Conservation (phyloP, 2,888 invertebrate species). For the Tricholauxania praeusta region DNA sequence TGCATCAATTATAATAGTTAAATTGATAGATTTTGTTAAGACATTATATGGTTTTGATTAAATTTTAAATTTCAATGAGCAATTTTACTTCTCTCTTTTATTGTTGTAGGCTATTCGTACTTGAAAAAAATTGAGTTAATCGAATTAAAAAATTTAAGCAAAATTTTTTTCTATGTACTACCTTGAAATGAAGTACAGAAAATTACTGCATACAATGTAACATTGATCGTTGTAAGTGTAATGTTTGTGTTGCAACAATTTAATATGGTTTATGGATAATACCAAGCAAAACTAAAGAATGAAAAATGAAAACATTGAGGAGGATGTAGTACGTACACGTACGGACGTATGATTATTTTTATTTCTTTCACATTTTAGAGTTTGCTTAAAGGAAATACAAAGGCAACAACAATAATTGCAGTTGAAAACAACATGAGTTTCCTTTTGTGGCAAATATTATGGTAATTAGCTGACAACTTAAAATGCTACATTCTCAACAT, state of each 20-base stretch:
- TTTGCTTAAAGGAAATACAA: neutral
- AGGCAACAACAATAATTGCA: neutral
- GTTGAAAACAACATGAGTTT: constrained; percentile 3
- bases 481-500: neutral
- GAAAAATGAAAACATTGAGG: neutral
- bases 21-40: too few relatives aligned
- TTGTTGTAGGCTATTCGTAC: too few relatives aligned
- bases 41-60: too few relatives aligned
- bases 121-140: too few relatives aligned
- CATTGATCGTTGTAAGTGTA: constrained; percentile 21
- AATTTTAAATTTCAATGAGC: too few relatives aligned
- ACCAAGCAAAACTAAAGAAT: neutral
- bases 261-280: constrained; percentile 18
- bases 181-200: neutral
- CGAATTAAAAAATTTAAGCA: too few relatives aligned
- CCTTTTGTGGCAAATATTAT: constrained; percentile 20
- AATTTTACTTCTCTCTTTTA: too few relatives aligned
- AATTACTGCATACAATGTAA: neutral
- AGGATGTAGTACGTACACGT: constrained; percentile 4
- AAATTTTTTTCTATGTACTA: too few relatives aligned
- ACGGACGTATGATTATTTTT: constrained; percentile 13
- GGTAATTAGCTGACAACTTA: constrained; percentile 20
- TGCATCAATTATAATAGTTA: too few relatives aligned
- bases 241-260: constrained; percentile 29
- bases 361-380: too few relatives aligned